Conservation (phyloP, 2,888 invertebrate genomes). For the Ormia ochracea region DNA sequence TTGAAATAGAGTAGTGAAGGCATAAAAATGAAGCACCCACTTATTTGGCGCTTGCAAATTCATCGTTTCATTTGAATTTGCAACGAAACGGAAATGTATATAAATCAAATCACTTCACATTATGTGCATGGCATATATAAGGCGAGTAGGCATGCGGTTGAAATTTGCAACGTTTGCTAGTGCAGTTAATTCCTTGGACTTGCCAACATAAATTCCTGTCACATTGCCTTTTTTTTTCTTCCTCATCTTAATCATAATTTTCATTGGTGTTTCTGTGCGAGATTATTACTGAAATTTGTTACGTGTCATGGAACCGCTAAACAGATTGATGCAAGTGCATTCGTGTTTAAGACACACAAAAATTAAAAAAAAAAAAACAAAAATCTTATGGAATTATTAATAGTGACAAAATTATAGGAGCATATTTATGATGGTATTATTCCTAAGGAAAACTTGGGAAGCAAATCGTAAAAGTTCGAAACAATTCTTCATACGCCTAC, state of each 20-base stretch:
- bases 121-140: no score
- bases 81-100: conserved; percentile 74
- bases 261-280: conserved; percentile 7
- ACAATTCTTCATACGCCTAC: no score
- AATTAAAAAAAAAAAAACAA: no score
- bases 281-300: conserved; percentile 62
- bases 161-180: conserved; percentile 5
- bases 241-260: background rate
- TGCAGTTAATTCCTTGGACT: conserved; percentile 49
- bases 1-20: background rate
- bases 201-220: conserved; percentile 61
- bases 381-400: conserved; percentile 41
- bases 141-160: conserved; percentile 27
- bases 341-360: conserved; percentile 38
- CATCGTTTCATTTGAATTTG: conserved; percentile 73
- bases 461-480: no score
- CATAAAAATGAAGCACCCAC: conserved; percentile 44
- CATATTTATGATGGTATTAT: conserved; percentile 35
- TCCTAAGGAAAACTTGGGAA: no score
- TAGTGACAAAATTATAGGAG: conserved; percentile 45
- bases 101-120: conserved; percentile 69
- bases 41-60: conserved; percentile 72
- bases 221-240: conserved; percentile 4
- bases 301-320: conserved; percentile 53
- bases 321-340: conserved; percentile 58